Evolutionary conservation across 2,888 invertebrate species (phyloP).

Genomic region (Lobophora halterata): DNA sequence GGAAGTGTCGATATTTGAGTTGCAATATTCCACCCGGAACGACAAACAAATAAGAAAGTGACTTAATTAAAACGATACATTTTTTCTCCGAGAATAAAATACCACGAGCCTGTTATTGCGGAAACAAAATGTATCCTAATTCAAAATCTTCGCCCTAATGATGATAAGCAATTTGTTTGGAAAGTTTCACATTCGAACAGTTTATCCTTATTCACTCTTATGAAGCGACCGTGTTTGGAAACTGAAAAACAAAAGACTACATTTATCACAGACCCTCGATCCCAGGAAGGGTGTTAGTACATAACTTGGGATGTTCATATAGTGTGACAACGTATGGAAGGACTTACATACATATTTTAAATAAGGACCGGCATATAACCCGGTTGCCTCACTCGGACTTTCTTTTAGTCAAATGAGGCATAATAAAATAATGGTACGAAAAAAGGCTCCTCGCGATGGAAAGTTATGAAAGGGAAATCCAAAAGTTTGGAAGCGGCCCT

Average conservation of each 20-base stretch:
- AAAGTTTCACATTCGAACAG: neutral
- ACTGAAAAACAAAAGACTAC: slow-evolving; percentile 31
- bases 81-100: too few relatives aligned
- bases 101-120: too few relatives aligned
- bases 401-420: slow-evolving; percentile 76
- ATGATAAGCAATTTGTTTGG: too few relatives aligned
- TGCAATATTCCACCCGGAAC: too few relatives aligned
- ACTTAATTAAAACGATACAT: too few relatives aligned
- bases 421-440: slow-evolving; percentile 74
- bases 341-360: slow-evolving; percentile 75
- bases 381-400: slow-evolving; percentile 63
- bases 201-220: slow-evolving; percentile 18
- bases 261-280: slow-evolving; percentile 26
- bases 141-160: too few relatives aligned
- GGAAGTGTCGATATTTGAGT: too few relatives aligned
- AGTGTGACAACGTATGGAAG: slow-evolving; percentile 45
- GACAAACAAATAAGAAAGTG: too few relatives aligned
- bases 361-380: slow-evolving; percentile 61
- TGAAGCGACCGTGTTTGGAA: slow-evolving; percentile 21
- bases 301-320: slow-evolving; percentile 51
- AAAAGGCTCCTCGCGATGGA: slow-evolving; percentile 71
- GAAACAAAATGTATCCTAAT: too few relatives aligned
- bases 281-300: slow-evolving; percentile 22
- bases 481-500: slow-evolving; percentile 64
- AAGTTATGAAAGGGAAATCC: slow-evolving; percentile 73